Evolutionary conservation across 2,113 vertebrate genomes (phyloP).

Genomic region (Hypanus sabinus): DNA sequence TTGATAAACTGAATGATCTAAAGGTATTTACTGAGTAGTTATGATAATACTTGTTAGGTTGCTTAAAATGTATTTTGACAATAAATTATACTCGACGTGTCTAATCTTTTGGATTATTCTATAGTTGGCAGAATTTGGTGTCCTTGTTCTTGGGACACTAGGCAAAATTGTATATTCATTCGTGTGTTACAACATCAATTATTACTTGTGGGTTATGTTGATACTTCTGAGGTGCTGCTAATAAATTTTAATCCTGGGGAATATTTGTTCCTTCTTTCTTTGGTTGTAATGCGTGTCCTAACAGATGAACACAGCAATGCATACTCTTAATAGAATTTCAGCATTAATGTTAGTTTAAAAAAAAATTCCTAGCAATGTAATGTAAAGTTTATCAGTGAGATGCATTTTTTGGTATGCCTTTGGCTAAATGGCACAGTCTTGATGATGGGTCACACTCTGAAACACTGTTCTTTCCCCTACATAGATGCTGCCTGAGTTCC

Average conservation of each 20-base stretch:
- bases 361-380: neutral
- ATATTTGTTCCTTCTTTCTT: neutral
- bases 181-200: neutral
- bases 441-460: no score
- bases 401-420: neutral
- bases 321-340: neutral
- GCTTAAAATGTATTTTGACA: neutral
- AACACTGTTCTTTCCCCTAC: no score
- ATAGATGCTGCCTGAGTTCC: no score
- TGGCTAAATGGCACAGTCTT: neutral
- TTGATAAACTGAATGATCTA: conserved; percentile 82
- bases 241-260: neutral
- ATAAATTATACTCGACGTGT: neutral
- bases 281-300: neutral
- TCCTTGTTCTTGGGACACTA: no score
- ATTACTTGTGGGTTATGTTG: neutral
- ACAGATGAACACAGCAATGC: neutral
- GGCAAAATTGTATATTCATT: neutral
- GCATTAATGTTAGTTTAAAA: neutral
- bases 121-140: neutral
- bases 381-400: neutral
- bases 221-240: neutral
- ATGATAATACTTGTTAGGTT: neutral
- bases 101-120: conserved; percentile 10
- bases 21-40: conserved; percentile 57